A percentile compares a stretch with the other conserved stretches of the same genome.
These are phyloP conservation scores for Siniperca scherzeri DNA, from an alignment of 2,797 vertebrate genomes.

Conservation along the genomic window DNA sequence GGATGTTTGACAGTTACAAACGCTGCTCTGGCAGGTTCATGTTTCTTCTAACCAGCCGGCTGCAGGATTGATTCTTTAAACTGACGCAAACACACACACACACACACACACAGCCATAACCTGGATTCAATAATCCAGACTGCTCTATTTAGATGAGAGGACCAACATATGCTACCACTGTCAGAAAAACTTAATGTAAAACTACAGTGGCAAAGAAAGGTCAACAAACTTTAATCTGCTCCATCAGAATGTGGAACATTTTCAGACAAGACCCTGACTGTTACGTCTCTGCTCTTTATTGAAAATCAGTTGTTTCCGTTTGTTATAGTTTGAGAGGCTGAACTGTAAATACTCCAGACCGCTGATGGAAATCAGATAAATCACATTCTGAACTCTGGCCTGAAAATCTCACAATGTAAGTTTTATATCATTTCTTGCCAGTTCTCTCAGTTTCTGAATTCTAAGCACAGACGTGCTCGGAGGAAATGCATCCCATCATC, in stretches of 20 bases:
- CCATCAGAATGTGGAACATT: slow-evolving; percentile 50
- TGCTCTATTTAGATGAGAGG: slow-evolving; percentile 63
- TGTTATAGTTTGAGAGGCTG: slow-evolving; percentile 32
- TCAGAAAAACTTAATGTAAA: slow-evolving; percentile 62
- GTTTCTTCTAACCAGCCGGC: slow-evolving; percentile 68
- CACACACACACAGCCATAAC: slow-evolving; percentile 35
- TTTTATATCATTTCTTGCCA: not conserved
- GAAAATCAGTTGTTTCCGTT: slow-evolving; percentile 62
- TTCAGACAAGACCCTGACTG: slow-evolving; percentile 39
- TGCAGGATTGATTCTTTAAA: slow-evolving; percentile 72
- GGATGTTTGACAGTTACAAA: slow-evolving; percentile 84
- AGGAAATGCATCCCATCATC: not conserved
- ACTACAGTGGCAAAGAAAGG: slow-evolving; percentile 45
- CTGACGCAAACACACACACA: slow-evolving; percentile 66
- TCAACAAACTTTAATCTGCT: slow-evolving; percentile 61
- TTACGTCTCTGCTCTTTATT: slow-evolving; percentile 40
- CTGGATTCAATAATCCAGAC: slow-evolving; percentile 71
- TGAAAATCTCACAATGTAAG: not conserved
- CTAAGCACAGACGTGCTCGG: not conserved
- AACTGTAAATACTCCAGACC: slow-evolving; percentile 42
- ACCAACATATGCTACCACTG: slow-evolving; percentile 54
- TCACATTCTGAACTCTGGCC: not conserved
- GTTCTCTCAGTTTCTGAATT: slow-evolving; percentile 21
- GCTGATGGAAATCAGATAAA: slow-evolving; percentile 32
- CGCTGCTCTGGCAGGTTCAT: slow-evolving; percentile 75